Base-by-base conservation (phyloP, 2,113 vertebrate species). In the Ivindomyrus marchei region DNA sequence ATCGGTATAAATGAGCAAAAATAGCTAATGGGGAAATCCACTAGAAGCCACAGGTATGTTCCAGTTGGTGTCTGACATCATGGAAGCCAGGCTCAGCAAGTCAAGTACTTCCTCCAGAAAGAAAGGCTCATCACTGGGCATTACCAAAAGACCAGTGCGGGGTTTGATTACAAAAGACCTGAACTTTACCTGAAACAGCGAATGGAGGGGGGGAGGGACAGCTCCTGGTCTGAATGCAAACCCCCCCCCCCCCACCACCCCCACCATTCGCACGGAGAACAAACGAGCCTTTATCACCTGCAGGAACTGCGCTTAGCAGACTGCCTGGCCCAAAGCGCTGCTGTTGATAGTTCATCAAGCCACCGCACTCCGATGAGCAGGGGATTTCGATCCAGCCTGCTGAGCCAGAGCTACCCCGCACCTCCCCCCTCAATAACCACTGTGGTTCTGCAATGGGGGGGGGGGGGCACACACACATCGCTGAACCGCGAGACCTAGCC, bases 221-320 rank as follows among this genome's bases (percentile, higher is more conserved):
- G 45, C 21, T n/a, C 58, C 88, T 49, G 47, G 45, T 42, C 24
- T 53, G 88, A 80, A 52, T 50, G 31, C 24, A 36, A 42, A 21
- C 80, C 77, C 36, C 49, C 74, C 45, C 52, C 88, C 13, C 46
- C 46, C 0, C 46, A 27, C 27, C 66, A 8, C 77, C 27, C 10
- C 89, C 47, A 31, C 88, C 15, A 36, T 49, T 27, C n/a, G 27
- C 52, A 15, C 15, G 2, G 90, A 91, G 92, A 94, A 94, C 93
- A 93, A 92, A 90, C 70, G 49, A 77, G 89, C 88, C 93, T 93
- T 94, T 94, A 94, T 93, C 89, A 93, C 92, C 92, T 93, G 91
- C 93, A 91, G 92, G 90, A 90, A 88, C 77, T 49, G 77, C 31
- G 91, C 52, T 90, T 58, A 80, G 31, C 42, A 8, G 46, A n/a